Evolutionary conservation across 2,888 invertebrate genomes (phyloP), one percentile per base, ranked within the genome.

Genomic region (Brachypterus glaber): DNA sequence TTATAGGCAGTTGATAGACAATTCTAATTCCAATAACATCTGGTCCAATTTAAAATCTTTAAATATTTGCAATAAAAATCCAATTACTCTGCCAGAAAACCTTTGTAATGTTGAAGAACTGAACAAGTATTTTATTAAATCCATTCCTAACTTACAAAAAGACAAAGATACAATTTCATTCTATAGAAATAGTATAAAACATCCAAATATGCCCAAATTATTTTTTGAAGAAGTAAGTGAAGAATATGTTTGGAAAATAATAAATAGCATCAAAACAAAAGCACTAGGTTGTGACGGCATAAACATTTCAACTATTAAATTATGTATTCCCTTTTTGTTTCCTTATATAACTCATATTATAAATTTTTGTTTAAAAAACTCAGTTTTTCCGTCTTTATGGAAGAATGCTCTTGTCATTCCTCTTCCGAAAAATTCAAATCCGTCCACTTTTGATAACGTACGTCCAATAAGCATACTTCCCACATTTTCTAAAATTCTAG

Each of bases 111-210:
- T 17, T 7, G 31, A 31, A 15, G 4, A 4, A 31, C 14, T 31
- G 4, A 31, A 31, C 14, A 31, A 31, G 9, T 5, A n/a, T 31
- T 31, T 31, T 17, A 31, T 31, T 31, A 31, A 31, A 14, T 31
- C 31, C 5, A 31, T 31, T 8, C 31, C 31, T 15, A 5, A 8
- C 9, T 13, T n/a, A n/a, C n/a, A n/a, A n/a, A n/a, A n/a, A n/a
- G n/a, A n/a, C n/a, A n/a, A n/a, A n/a, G n/a, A n/a, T n/a, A n/a
- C n/a, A n/a, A n/a, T n/a, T n/a, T n/a, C n/a, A n/a, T n/a, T n/a
- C n/a, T n/a, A n/a, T n/a, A n/a, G n/a, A n/a, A n/a, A n/a, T n/a
- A n/a, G n/a, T n/a, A n/a, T n/a, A n/a, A n/a, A n/a, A n/a, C n/a
- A n/a, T n/a, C n/a, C n/a, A n/a, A n/a, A n/a, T n/a, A n/a, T n/a